Evolutionary conservation across 2,113 vertebrate species (phyloP), one percentile per base, ranked within the genome.

Genomic region (Aspidoscelis tigris): DNA sequence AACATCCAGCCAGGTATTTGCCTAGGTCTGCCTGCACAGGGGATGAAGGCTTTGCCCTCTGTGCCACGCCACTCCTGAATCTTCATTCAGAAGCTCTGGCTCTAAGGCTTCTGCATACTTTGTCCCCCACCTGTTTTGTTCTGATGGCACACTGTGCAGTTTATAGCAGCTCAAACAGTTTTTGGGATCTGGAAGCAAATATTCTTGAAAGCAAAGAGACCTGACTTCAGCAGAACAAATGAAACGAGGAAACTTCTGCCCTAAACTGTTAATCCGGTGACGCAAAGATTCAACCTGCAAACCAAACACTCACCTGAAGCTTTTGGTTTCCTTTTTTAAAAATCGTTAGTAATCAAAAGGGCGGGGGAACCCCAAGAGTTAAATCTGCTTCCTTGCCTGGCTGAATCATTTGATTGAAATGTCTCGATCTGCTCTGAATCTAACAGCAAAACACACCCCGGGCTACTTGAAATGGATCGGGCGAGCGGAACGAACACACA

Each of bases 261-360:
- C 82, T 82, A 85, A 86, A 90, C 78, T 89, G 84, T 81, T 92
- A 89, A 18, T 83, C 86, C 81, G 21, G 83, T 82, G 66, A 41
- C 50, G 70, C 53, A 26, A 39, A 11, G 44, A 66, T 44, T 50
- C 66, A 0, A 91, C 83, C 87, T 87, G 75, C 84, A 91, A 93
- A 90, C 90, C 92, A 90, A 89, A 55, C 80, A 26, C 82, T 84
- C 89, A 88, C 88, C 89, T 87, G 91, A 93, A 90, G 87, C 92
- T 84, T 93, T 93, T 91, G 58, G 89, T 92, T 89, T 41, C 7
- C 58, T 18, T 61, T 61, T 61, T 33, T 33, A 33, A 16, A 61
- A 18, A 18, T 14, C 7, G 55, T 85, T 90, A 90, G 12, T 3
- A 14, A 12, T 33, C 12, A 33, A 33, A 33, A 33, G 33, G 33